Conservation (phyloP, 2,888 invertebrate species). For the Odontocolon sp. region DNA sequence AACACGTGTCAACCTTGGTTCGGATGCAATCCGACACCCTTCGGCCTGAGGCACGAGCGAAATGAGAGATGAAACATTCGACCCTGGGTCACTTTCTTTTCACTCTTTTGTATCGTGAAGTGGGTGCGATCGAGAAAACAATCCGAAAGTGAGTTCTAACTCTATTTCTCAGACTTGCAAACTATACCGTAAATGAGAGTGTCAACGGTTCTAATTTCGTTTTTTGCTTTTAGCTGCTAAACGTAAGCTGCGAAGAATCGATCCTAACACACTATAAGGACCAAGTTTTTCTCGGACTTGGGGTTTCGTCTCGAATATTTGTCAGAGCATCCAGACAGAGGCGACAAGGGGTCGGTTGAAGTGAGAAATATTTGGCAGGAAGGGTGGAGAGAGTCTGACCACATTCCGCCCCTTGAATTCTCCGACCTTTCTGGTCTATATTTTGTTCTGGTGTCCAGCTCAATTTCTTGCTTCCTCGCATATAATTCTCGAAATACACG, state of each 20-base stretch:
- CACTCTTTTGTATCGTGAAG: conserved; percentile 3
- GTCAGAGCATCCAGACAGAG: conserved; percentile 53
- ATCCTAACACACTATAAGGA: conserved; percentile 33
- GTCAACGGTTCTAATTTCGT: not conserved
- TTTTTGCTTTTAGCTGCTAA: not conserved
- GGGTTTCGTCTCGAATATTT: conserved; percentile 58
- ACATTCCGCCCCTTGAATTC: conserved; percentile 60
- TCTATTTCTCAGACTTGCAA: too few relatives aligned
- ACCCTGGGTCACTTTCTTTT: conserved; percentile 35
- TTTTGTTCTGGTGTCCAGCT: not conserved
- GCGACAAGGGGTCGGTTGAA: conserved; percentile 48
- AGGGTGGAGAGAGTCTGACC: conserved; percentile 67
- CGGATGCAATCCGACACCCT: conserved; percentile 46
- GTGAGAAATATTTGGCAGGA: conserved; percentile 72
- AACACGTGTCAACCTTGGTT: conserved; percentile 57
- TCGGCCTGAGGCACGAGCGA: conserved; percentile 31
- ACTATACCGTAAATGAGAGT: not conserved
- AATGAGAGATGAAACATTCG: conserved; percentile 22
- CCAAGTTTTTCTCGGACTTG: conserved; percentile 52
- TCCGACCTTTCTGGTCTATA: conserved; percentile 7
- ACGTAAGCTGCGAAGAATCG: conserved; percentile 6
- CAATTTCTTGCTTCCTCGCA: conserved; percentile 14
- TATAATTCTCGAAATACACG: conserved; percentile 17
- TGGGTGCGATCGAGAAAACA: not conserved
- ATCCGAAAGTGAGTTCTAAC: too few relatives aligned